Conservation (phyloP, 2,797 vertebrate species). For the Gallinago solitaria region DNA sequence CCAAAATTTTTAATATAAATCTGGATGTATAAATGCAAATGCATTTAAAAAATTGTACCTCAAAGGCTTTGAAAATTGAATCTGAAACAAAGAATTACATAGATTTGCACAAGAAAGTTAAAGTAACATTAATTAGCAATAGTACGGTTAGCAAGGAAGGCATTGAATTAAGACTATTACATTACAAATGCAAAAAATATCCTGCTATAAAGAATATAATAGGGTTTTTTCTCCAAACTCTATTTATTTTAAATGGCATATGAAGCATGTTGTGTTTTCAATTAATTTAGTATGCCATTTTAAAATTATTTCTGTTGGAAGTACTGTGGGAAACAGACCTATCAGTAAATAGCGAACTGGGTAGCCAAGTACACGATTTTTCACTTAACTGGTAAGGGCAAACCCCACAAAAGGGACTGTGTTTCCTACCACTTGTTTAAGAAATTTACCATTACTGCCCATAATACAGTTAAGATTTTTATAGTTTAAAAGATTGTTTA, state of each 20-base stretch:
- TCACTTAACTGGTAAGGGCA: background rate
- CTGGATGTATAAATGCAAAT: background rate
- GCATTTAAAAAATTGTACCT: background rate
- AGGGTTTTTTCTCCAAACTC: background rate
- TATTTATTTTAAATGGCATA: background rate
- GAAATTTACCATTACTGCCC: background rate
- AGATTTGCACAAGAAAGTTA: background rate
- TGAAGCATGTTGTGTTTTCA: background rate
- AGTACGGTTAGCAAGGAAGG: background rate
- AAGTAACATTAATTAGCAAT: background rate
- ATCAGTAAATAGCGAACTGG: background rate
- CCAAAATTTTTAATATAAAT: background rate
- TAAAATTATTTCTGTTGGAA: background rate
- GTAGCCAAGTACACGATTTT: background rate
- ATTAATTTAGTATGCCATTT: slow-evolving; percentile 16
- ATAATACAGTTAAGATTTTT: slow-evolving; percentile 25
- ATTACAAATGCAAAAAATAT: background rate
- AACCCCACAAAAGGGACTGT: background rate
- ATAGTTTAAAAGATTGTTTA: slow-evolving; percentile 38
- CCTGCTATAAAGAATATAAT: background rate
- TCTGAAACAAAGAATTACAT: background rate
- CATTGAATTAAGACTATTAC: background rate
- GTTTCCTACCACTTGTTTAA: background rate
- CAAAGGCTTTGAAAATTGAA: background rate
- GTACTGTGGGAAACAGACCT: background rate